These are phyloP conservation scores for Calameuta idolon DNA, from an alignment of 2,888 invertebrate species.

Conservation along the genomic window DNA sequence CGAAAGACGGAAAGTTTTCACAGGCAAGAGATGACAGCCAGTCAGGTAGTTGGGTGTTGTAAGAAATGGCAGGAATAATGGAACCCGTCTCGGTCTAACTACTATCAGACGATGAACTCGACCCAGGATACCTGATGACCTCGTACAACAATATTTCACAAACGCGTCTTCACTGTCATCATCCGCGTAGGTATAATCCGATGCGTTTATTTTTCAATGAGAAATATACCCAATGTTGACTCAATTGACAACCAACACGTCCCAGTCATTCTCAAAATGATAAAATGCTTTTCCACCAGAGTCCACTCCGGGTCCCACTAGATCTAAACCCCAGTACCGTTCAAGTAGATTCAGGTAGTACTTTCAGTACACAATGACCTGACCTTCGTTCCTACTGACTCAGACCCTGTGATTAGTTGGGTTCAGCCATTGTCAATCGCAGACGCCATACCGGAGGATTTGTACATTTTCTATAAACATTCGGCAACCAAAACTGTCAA, in stretches of 20 bases:
- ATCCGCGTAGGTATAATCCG: background rate
- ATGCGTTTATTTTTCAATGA: no score
- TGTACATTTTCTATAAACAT: background rate
- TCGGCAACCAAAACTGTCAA: background rate
- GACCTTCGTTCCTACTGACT: background rate
- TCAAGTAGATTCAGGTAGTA: background rate
- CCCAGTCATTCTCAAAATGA: background rate
- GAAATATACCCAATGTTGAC: no score
- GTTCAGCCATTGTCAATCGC: background rate
- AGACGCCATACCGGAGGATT: background rate
- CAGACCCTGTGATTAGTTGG: background rate
- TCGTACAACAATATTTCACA: background rate
- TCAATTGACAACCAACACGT: background rate
- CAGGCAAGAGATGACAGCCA: background rate
- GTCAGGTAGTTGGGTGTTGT: background rate
- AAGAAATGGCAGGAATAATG: background rate
- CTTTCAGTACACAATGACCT: background rate
- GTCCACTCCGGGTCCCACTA: background rate
- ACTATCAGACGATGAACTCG: constrained; percentile 18
- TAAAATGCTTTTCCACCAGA: background rate
- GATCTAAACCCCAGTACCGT: background rate
- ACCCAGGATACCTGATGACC: background rate
- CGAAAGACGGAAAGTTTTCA: background rate
- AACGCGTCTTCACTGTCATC: background rate
- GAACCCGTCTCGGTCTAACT: constrained; percentile 18